Conservation (phyloP, 2,113 vertebrate species). For the Larimichthys crocea region DNA sequence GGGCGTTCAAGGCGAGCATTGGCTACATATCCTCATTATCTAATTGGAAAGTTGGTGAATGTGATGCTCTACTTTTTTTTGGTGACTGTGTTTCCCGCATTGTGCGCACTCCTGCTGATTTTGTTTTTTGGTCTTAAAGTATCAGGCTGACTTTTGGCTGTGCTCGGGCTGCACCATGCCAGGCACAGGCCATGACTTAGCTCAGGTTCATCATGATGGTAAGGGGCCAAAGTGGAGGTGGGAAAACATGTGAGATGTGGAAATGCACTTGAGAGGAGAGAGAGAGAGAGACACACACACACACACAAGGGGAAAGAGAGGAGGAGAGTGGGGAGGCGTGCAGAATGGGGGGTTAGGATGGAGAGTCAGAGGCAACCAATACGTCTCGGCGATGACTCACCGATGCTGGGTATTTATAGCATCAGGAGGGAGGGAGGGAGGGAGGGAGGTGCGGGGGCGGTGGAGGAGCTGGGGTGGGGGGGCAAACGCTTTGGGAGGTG, state of each 20-base stretch:
- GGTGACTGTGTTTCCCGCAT: not conserved
- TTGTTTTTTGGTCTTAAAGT: slow-evolving; percentile 46
- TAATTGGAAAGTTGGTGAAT: slow-evolving; percentile 26
- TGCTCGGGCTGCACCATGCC: not conserved
- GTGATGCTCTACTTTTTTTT: slow-evolving; percentile 5
- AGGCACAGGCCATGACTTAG: slow-evolving; percentile 1
- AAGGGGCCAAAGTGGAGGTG: slow-evolving; percentile 52
- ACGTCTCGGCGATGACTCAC: slow-evolving; percentile 82
- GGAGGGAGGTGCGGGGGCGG: slow-evolving; percentile 31
- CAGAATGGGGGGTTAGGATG: not conserved
- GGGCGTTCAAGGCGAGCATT: not conserved
- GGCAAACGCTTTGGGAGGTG: slow-evolving; percentile 63
- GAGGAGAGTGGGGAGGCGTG: not conserved
- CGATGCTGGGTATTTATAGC: slow-evolving; percentile 80
- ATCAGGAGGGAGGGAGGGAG: slow-evolving; percentile 46
- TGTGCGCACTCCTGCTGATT: slow-evolving; percentile 36
- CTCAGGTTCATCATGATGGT: slow-evolving; percentile 36
- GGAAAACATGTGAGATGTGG: slow-evolving; percentile 52
- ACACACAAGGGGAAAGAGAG: not conserved
- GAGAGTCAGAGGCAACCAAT: slow-evolving; percentile 63
- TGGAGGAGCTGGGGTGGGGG: slow-evolving; percentile 41
- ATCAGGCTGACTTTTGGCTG: slow-evolving; percentile 59
- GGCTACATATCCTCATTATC: not conserved
- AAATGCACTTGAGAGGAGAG: slow-evolving; percentile 56
- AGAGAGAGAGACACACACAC: not conserved